Evolutionary conservation across 2,888 invertebrate genomes (phyloP).

Genomic region (Clitarchus hookeri): DNA sequence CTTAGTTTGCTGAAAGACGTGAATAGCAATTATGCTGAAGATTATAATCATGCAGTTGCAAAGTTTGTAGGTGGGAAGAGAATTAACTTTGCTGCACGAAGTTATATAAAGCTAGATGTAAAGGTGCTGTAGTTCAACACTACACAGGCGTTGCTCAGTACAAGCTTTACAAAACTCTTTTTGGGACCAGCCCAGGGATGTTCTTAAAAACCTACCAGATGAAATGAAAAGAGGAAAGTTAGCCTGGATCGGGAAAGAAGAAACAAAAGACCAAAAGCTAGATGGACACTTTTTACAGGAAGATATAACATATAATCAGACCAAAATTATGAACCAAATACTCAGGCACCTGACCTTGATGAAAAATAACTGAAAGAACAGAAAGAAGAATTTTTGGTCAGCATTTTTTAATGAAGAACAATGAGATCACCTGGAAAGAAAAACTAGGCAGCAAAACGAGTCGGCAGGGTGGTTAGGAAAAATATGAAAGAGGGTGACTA

Average conservation of each 20-base stretch:
- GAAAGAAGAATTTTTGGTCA: not conserved
- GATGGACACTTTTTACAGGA: not conserved
- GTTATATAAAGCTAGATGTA: not conserved
- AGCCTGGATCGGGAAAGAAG: not conserved
- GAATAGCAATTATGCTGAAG: not conserved
- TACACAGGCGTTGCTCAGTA: not conserved
- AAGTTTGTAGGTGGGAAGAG: not conserved
- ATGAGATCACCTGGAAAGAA: not conserved
- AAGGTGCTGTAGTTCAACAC: not conserved
- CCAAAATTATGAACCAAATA: slow-evolving; percentile 16
- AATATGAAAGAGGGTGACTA: not conserved
- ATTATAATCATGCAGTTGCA: not conserved
- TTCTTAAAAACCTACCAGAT: not conserved
- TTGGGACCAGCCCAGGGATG: not conserved
- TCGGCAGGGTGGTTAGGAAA: not conserved
- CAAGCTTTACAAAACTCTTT: not conserved
- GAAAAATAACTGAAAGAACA: not conserved
- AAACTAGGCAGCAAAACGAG: not conserved
- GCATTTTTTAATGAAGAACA: not conserved
- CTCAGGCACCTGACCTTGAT: not conserved
- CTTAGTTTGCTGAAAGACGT: not conserved
- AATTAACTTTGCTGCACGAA: not conserved
- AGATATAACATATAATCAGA: not conserved
- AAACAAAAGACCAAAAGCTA: not conserved
- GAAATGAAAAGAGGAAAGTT: slow-evolving; percentile 5